Evolutionary conservation across 2,113 vertebrate species (phyloP).

Genomic region (Strix uralensis): DNA sequence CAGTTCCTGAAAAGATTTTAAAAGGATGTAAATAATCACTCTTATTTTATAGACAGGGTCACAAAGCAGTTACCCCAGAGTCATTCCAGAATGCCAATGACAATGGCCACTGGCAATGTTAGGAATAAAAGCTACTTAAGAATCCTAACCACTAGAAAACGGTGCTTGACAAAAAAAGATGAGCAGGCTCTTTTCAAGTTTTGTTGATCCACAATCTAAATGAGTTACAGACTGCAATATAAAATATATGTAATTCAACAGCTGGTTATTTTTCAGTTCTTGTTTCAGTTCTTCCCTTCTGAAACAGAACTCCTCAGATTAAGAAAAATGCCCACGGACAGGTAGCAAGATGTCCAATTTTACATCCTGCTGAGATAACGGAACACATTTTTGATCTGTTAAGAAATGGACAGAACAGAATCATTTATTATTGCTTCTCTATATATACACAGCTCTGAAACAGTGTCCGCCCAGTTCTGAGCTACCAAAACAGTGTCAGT

Average conservation of each 20-base stretch:
- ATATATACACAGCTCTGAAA: background rate
- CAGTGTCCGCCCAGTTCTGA: background rate
- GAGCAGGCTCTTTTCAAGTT: background rate
- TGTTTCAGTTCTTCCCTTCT: background rate
- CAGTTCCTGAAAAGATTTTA: background rate
- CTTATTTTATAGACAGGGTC: background rate
- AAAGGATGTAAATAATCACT: background rate
- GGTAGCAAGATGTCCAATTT: background rate
- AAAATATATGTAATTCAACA: background rate
- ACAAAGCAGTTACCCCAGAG: background rate
- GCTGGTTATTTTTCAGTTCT: background rate
- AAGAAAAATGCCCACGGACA: background rate
- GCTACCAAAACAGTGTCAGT: background rate
- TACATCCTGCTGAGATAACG: background rate
- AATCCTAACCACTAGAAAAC: background rate
- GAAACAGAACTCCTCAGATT: background rate
- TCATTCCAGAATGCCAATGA: background rate
- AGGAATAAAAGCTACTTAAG: background rate
- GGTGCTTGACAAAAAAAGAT: background rate
- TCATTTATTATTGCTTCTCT: background rate
- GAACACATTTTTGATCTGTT: background rate
- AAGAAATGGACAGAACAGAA: background rate
- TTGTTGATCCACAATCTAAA: background rate
- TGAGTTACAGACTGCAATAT: background rate
- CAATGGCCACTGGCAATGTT: background rate